Evolutionary conservation across 2,113 vertebrate genomes (phyloP).

Genomic region (Origma solitaria): DNA sequence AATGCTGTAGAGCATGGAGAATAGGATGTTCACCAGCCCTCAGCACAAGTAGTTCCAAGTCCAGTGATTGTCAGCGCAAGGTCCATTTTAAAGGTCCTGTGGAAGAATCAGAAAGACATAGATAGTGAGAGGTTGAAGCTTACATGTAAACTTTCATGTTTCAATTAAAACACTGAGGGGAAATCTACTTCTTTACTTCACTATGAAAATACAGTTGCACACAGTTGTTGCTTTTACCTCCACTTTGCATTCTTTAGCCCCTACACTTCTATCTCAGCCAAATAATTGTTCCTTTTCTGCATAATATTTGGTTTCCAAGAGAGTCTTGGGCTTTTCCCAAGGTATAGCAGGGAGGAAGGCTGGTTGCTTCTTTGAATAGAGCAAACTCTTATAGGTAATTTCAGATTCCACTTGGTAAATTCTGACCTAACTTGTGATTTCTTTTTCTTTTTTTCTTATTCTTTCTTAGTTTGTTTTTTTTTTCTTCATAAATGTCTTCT

Average conservation of each 20-base stretch:
- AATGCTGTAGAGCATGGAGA: neutral
- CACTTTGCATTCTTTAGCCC: neutral
- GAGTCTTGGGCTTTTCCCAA: neutral
- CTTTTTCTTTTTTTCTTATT: neutral
- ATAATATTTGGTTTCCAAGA: neutral
- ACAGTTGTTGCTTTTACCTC: neutral
- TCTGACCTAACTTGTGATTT: neutral
- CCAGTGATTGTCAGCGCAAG: neutral
- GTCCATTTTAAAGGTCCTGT: neutral
- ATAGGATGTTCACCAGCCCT: neutral
- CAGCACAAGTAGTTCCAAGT: neutral
- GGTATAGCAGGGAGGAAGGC: neutral
- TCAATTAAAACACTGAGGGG: neutral
- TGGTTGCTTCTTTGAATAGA: neutral
- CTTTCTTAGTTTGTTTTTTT: neutral
- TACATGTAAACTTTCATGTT: neutral
- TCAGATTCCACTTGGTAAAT: neutral
- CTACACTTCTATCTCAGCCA: neutral
- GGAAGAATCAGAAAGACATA: neutral
- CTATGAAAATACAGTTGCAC: neutral
- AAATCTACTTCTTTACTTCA: neutral
- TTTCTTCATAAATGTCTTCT: neutral
- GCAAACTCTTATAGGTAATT: neutral
- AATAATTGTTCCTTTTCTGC: neutral
- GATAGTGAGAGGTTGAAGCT: neutral